Evolutionary conservation across 2,113 vertebrate genomes (phyloP).

Genomic region (Manacus vitellinus): DNA sequence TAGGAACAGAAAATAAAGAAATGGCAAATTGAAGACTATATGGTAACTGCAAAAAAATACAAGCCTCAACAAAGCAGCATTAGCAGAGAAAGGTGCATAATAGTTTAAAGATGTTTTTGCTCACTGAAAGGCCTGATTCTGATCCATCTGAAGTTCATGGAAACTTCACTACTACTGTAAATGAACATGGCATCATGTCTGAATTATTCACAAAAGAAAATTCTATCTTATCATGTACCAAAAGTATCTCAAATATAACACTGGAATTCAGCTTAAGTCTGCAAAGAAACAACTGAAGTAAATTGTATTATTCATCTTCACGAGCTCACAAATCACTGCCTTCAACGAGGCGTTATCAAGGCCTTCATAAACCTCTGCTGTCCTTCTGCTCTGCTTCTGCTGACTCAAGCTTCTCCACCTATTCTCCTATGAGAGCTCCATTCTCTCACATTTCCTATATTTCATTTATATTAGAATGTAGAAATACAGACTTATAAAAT

Average conservation of each 20-base stretch:
- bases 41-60: background rate
- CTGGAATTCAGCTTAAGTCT: background rate
- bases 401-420: conserved; percentile 14
- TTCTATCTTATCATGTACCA: background rate
- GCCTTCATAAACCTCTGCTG: conserved; percentile 9
- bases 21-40: background rate
- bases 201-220: background rate
- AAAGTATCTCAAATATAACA: background rate
- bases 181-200: background rate
- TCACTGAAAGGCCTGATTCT: background rate
- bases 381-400: conserved; percentile 10
- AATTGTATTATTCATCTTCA: conserved; percentile 3
- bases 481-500: background rate
- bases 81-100: background rate
- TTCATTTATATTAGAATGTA: background rate
- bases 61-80: background rate
- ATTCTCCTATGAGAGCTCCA: background rate
- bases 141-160: background rate
- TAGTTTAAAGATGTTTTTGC: background rate
- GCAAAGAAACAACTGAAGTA: background rate
- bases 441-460: background rate
- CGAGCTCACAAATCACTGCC: background rate
- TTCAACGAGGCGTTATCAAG: background rate
- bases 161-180: background rate
- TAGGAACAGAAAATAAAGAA: background rate